Evolutionary conservation across 1,140 invertebrate genomes (phyloP), one percentile per base, ranked within the genome.

Genomic region (Halictus rubicundus): DNA sequence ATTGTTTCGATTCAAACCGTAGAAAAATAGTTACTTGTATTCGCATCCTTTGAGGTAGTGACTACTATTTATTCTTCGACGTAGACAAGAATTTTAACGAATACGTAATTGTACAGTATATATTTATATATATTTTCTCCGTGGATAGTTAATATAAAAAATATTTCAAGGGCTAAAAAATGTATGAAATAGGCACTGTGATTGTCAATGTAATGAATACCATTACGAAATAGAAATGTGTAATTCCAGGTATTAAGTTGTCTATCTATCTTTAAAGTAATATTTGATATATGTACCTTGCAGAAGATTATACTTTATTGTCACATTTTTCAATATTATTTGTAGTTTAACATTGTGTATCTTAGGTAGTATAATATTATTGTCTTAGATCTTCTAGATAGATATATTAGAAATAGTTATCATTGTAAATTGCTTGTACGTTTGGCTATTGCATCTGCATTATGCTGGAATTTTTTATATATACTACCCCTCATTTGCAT

Each of bases 361-460:
- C 49, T 27, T 59, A 54, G 57, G 21, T 69, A n/a, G 32, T 71
- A 42, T 42, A 52, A 46, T 60, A 68, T 64, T 73, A 68, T 57
- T 68, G 46, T 78, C 23, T 71, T 46, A 64, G 49, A 52, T 57
- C 0, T 63, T 57, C 68, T 68, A 19, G 42, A 72, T 83, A 72
- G 23, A n/a, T 57, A 59, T 25, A 63, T 42, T 82, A 82, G 61
- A 82, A 42, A 60, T 82, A 65, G 52, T 19, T 16, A 83, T 23
- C 65, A 69, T n/a, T 82, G 23, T 78, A 65, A 82, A 68, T 79
- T 74, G 75, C 75, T 79, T 82, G 25, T 63, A n/a, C 59, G 64
- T 83, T 66, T 84, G 82, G 81, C 69, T 70, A 63, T 66, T 68
- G 37, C 52, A 65, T 77, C 64, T 66, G 75, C 61, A 83, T 66